Conservation (phyloP, 2,113 vertebrate genomes). For the Nyctereutes procyonoides region DNA sequence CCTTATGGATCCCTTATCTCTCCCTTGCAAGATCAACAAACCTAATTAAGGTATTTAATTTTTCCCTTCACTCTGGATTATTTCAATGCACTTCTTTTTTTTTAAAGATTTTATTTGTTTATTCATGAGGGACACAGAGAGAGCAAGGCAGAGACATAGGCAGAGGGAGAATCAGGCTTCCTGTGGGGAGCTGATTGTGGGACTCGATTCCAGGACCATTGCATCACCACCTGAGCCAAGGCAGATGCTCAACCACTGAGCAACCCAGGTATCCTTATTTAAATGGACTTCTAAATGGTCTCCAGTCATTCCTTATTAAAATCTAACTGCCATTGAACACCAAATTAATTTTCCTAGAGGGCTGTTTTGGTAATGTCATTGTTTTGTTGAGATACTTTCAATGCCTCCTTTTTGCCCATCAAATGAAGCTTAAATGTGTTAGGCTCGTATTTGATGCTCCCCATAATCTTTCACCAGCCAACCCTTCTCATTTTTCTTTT, state of each 20-base stretch:
- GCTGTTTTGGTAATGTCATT: background rate
- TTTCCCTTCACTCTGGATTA: background rate
- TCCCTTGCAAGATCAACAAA: background rate
- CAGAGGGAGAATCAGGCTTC: too few relatives aligned
- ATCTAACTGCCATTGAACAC: background rate
- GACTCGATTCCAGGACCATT: too few relatives aligned
- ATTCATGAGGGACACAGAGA: too few relatives aligned
- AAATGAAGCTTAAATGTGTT: conserved; percentile 16
- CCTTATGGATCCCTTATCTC: background rate
- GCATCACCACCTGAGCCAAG: too few relatives aligned
- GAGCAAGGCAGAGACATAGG: too few relatives aligned
- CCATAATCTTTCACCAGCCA: background rate
- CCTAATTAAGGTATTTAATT: background rate
- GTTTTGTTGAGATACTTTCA: conserved; percentile 40
- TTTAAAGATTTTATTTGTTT: too few relatives aligned
- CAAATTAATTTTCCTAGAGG: conserved; percentile 45
- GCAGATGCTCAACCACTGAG: too few relatives aligned
- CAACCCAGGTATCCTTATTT: conserved; percentile 3
- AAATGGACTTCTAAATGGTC: background rate
- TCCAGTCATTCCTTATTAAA: conserved; percentile 31
- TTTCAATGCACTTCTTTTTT: background rate
- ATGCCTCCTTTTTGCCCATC: background rate
- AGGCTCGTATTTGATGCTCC: background rate
- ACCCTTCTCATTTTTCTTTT: background rate
- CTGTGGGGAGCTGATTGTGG: too few relatives aligned